Percentiles rank a stretch among this genome's conserved stretches.
Evolutionary conservation across 2,888 invertebrate genomes (phyloP).

Genomic region (Hemicrepidius hirtus): DNA sequence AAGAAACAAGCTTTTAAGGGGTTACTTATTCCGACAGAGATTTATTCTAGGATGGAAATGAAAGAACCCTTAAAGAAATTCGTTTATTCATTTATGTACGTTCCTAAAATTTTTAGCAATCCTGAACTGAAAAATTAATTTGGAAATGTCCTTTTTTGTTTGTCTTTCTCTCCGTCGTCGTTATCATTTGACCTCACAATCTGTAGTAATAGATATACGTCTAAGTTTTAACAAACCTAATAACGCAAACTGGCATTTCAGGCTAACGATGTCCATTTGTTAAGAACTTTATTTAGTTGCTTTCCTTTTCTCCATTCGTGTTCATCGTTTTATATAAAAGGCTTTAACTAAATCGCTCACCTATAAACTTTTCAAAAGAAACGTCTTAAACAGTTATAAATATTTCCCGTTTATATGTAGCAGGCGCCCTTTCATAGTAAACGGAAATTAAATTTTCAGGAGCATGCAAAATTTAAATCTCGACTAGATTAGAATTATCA

Average conservation of each 20-base stretch:
- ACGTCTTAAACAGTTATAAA: conserved; percentile 40
- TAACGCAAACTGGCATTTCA: conserved; percentile 59
- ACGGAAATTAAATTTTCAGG: conserved; percentile 52
- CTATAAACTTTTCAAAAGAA: conserved; percentile 38
- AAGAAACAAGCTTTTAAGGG: conserved; percentile 2
- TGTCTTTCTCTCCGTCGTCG: conserved; percentile 34
- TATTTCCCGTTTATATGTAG: conserved; percentile 42
- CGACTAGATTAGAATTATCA: conserved; percentile 45
- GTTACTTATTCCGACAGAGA: conserved; percentile 15
- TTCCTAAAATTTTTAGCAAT: conserved; percentile 20
- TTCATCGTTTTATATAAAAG: conserved; percentile 44
- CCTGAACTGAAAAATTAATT: conserved; percentile 43
- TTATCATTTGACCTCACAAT: conserved; percentile 50
- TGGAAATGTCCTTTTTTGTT: conserved; percentile 24
- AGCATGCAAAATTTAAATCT: conserved; percentile 43
- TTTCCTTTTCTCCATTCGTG: conserved; percentile 48
- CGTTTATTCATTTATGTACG: conserved; percentile 34
- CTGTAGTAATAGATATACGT: conserved; percentile 55
- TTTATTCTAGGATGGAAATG: conserved; percentile 17
- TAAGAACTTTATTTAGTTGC: conserved; percentile 59
- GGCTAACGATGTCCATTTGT: conserved; percentile 62
- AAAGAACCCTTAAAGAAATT: conserved; percentile 14
- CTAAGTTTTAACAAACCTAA: conserved; percentile 60
- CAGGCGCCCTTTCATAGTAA: conserved; percentile 42
- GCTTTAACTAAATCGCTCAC: conserved; percentile 30